Conservation (phyloP, 2,888 invertebrate species). For the Arge pagana region DNA sequence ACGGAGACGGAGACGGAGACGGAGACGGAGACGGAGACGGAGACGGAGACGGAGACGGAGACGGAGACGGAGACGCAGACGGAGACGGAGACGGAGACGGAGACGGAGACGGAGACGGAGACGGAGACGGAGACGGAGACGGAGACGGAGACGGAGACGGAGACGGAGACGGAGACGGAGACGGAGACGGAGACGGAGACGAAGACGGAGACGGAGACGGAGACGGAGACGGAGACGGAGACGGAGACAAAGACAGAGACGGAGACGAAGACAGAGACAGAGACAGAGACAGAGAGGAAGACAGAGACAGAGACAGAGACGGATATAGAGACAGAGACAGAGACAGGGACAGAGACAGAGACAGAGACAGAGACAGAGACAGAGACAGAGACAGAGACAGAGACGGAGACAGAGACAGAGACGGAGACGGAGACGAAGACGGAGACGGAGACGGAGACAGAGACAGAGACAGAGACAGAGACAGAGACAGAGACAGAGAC, state of each 20-base stretch:
- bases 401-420: no score
- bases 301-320: no score
- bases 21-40: neutral
- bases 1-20: neutral
- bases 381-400: constrained; percentile 1
- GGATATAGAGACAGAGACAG: no score
- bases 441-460: no score
- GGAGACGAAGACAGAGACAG: no score
- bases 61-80: neutral
- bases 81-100: neutral
- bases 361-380: neutral
- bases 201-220: no score
- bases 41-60: neutral
- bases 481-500: neutral
- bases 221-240: no score
- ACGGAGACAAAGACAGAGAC: no score
- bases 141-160: neutral
- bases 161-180: neutral
- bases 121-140: neutral
- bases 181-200: neutral
- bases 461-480: constrained; percentile 3
- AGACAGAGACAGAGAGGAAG: no score
- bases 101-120: neutral
- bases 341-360: no score
- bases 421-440: no score